These are phyloP conservation scores for Pandion haliaetus DNA, from an alignment of 2,113 vertebrate genomes.

Conservation along the genomic window DNA sequence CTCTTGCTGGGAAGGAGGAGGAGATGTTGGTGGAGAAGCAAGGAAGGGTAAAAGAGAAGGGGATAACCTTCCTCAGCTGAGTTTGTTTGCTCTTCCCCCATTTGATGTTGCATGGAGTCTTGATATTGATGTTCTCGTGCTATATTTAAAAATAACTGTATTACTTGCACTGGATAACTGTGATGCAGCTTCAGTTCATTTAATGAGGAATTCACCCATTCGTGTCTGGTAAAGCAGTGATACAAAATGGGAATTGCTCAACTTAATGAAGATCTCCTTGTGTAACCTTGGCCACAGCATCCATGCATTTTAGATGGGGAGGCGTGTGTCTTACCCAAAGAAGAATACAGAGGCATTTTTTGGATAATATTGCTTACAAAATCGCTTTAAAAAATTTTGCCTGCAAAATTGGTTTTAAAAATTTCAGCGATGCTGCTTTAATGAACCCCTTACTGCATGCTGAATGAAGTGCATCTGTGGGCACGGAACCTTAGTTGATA, in stretches of 20 bases:
- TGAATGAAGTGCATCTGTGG: constrained; percentile 21
- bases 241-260: constrained; percentile 4
- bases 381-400: neutral
- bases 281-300: constrained; percentile 49
- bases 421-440: neutral
- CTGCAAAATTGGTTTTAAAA: neutral
- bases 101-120: neutral
- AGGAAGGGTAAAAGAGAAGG: neutral
- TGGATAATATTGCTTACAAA: neutral
- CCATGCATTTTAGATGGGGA: neutral
- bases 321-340: neutral
- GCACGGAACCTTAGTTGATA: neutral
- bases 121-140: neutral
- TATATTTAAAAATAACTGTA: neutral
- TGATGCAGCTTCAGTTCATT: neutral
- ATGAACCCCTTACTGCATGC: neutral
- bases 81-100: neutral
- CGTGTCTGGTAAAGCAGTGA: neutral
- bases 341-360: neutral
- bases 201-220: neutral
- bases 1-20: neutral
- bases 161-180: neutral
- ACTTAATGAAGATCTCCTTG: constrained; percentile 59
- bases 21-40: neutral
- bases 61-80: neutral